phyloP scores from a whole-genome alignment of 2,113 vertebrate species.

The Coregonus clupeaformis region DNA sequence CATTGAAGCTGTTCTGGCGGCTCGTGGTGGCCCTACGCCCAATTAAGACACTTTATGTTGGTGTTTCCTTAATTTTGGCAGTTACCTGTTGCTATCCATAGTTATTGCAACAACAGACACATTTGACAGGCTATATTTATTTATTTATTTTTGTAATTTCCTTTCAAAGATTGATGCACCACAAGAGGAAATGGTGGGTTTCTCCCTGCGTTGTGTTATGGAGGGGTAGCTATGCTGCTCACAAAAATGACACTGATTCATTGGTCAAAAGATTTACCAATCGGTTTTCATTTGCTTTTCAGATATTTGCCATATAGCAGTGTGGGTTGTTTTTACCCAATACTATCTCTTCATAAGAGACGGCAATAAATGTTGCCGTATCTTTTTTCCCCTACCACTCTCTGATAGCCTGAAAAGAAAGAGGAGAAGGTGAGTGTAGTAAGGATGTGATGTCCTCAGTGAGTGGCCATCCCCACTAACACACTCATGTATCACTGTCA shows the following conservation, averaged over 20 bases:
- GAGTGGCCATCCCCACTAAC: no score
- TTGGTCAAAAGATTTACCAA: no score
- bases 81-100: no score
- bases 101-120: neutral
- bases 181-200: constrained; percentile 57
- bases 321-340: no score
- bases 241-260: no score
- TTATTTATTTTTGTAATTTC: constrained; percentile 28
- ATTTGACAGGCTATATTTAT: constrained; percentile 13
- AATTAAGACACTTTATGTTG: no score
- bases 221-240: no score
- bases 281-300: no score
- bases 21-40: no score
- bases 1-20: no score
- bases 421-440: constrained; percentile 55
- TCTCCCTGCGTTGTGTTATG: neutral
- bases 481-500: neutral
- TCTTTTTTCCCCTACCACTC: neutral
- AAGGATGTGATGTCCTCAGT: neutral
- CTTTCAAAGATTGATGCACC: constrained; percentile 43
- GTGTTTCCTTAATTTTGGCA: no score
- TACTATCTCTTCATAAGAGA: neutral
- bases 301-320: no score
- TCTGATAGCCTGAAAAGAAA: constrained; percentile 26
- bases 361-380: neutral